Evolutionary conservation across 2,888 invertebrate species (phyloP).

Genomic region (Meteorus cinctellus): DNA sequence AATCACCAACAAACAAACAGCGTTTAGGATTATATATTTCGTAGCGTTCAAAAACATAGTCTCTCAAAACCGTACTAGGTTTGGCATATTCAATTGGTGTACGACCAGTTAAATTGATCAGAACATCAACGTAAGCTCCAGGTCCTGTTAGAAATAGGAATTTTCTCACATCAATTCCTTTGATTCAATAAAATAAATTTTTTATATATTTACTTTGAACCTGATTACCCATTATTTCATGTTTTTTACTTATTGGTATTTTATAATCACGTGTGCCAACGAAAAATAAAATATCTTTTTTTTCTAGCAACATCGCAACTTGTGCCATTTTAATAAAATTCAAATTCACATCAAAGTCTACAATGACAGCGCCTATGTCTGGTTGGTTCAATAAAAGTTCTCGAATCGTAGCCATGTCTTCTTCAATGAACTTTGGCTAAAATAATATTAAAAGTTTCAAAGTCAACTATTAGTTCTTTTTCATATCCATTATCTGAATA

Average conservation of each 20-base stretch:
- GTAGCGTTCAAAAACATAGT: constrained; percentile 64
- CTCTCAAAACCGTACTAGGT: constrained; percentile 72
- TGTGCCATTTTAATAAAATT: constrained; percentile 75
- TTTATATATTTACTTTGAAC: constrained; percentile 34
- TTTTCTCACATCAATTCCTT: background rate
- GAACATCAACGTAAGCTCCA: constrained; percentile 72
- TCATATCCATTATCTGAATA: background rate
- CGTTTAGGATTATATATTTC: constrained; percentile 57
- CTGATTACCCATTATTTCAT: constrained; percentile 70
- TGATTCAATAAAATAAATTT: background rate
- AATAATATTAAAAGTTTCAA: constrained; percentile 26
- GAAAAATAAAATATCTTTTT: constrained; percentile 75
- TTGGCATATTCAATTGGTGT: constrained; percentile 74
- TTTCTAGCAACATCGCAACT: constrained; percentile 73
- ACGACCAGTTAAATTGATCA: constrained; percentile 71
- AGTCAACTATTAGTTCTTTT: background rate
- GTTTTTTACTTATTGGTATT: constrained; percentile 69
- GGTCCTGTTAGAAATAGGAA: constrained; percentile 68
- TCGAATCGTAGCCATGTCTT: constrained; percentile 29
- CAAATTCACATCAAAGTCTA: constrained; percentile 75
- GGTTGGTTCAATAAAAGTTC: constrained; percentile 46
- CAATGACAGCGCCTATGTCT: constrained; percentile 76
- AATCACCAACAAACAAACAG: constrained; percentile 67
- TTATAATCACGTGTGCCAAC: constrained; percentile 74
- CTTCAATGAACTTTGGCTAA: constrained; percentile 49